Percentiles rank a stretch among this genome's conserved stretches.
These are phyloP conservation scores for Pheosia tremula DNA, from an alignment of 2,888 invertebrate genomes.

Conservation along the genomic window DNA sequence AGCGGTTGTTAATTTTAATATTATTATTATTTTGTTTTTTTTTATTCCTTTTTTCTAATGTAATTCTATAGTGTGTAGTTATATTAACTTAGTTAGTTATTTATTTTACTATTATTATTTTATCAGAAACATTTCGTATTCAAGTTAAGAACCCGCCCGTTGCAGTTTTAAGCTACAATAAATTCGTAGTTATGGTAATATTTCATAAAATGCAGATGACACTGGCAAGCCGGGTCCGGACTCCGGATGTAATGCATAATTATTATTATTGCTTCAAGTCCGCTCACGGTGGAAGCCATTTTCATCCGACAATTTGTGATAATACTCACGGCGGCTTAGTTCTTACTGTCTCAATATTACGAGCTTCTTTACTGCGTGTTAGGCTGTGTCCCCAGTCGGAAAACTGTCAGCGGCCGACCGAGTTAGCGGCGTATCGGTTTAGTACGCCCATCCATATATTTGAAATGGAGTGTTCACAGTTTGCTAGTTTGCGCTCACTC, in stretches of 20 bases:
- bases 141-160: conserved; percentile 35
- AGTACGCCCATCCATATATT: too few species aligned
- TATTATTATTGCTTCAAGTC: conserved; percentile 51
- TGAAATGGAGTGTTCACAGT: too few species aligned
- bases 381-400: too few species aligned
- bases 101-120: conserved; percentile 6
- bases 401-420: too few species aligned
- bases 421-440: too few species aligned
- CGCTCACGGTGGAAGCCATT: conserved; percentile 41
- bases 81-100: too few species aligned
- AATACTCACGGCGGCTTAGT: conserved; percentile 29
- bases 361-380: conserved; percentile 3
- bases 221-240: conserved; percentile 44
- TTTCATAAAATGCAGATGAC: conserved; percentile 64
- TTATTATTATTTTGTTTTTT: too few species aligned
- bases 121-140: conserved; percentile 39
- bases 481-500: too few species aligned
- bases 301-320: conserved; percentile 46
- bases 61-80: too few species aligned
- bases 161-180: conserved; percentile 44
- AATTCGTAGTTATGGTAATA: conserved; percentile 61
- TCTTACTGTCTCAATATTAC: conserved; percentile 21
- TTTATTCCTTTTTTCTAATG: too few species aligned
- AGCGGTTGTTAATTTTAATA: too few species aligned
- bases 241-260: conserved; percentile 60